phyloP scores from a whole-genome alignment of 2,113 vertebrate genomes.

The Catagonus wagneri region DNA sequence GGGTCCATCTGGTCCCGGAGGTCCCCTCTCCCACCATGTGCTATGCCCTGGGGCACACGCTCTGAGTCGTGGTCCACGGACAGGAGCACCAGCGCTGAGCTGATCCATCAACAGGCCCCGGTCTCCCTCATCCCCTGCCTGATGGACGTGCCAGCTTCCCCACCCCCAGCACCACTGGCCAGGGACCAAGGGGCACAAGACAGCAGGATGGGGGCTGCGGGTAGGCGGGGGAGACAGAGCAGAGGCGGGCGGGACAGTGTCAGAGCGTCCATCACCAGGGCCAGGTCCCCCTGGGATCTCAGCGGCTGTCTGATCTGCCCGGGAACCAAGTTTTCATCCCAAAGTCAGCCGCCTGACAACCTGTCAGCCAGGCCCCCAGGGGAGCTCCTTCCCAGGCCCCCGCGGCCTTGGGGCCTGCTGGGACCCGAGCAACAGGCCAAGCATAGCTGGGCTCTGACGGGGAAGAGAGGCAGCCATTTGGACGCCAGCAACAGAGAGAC shows the following conservation, averaged over 20 bases:
- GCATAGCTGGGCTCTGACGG: not conserved
- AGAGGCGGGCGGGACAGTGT: not conserved
- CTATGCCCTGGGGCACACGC: not conserved
- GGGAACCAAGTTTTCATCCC: conserved; percentile 35
- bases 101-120: conserved; percentile 39
- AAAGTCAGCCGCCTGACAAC: not conserved
- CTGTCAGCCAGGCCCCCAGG: conserved; percentile 41
- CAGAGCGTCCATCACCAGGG: conserved; percentile 59
- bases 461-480: not conserved
- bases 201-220: not conserved
- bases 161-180: conserved; percentile 24
- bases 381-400: conserved; percentile 56
- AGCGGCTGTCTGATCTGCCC: conserved; percentile 25
- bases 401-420: not conserved
- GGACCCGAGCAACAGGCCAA: not conserved
- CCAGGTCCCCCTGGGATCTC: not conserved
- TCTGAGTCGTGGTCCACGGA: not conserved
- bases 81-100: not conserved
- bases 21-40: not conserved
- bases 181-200: conserved; percentile 56
- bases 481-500: not conserved
- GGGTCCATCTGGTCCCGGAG: not conserved
- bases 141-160: conserved; percentile 57
- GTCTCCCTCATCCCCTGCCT: conserved; percentile 14
- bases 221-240: not conserved